Percentiles rank a stretch among this genome's conserved stretches.
Conservation (phyloP, 2,888 invertebrate genomes). For the Clistopyga incitator region DNA sequence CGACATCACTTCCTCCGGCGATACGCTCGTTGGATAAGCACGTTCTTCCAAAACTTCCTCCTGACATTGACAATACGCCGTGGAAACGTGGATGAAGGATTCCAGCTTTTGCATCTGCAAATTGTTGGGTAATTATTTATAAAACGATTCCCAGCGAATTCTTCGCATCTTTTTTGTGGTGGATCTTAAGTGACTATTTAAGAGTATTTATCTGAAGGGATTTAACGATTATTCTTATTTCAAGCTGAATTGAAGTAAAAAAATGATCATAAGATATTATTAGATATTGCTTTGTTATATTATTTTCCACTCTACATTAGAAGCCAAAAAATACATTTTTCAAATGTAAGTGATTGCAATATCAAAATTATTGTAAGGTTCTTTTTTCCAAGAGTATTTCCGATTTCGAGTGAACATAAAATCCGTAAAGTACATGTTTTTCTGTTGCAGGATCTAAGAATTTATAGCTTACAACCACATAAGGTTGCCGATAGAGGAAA, state of each 20-base stretch:
- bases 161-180: not conserved
- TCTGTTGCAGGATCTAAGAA: not conserved
- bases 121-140: conserved; percentile 25
- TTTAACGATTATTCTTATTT: not conserved
- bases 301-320: too few species aligned
- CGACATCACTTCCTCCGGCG: conserved; percentile 88
- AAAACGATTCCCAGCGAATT: not conserved
- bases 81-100: conserved; percentile 94
- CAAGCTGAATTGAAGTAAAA: not conserved
- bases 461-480: not conserved
- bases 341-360: too few species aligned
- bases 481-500: not conserved
- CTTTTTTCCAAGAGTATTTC: too few species aligned
- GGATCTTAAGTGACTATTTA: not conserved
- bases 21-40: conserved; percentile 88
- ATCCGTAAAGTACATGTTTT: not conserved
- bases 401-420: too few species aligned
- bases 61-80: conserved; percentile 96
- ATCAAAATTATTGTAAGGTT: too few species aligned
- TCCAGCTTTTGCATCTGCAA: conserved; percentile 75
- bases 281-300: too few species aligned
- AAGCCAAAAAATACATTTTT: too few species aligned
- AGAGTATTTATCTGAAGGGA: not conserved
- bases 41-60: conserved; percentile 91
- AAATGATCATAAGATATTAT: too few species aligned